A percentile compares a stretch with the other conserved stretches of the same genome.
phyloP scores from a whole-genome alignment of 2,797 vertebrate genomes.

The Manis pentadactyla region DNA sequence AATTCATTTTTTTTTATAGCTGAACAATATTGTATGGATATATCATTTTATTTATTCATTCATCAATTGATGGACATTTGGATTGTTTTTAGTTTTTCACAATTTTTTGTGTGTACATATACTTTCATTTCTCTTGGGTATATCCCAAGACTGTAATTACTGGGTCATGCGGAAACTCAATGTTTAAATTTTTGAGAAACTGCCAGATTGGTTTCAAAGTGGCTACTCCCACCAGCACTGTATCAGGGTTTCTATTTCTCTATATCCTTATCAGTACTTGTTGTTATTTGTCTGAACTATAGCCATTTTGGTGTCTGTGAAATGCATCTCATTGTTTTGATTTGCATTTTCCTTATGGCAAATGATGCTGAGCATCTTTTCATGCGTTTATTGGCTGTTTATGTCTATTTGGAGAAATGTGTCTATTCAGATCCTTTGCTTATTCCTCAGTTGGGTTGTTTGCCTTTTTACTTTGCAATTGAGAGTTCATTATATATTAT shows the following conservation, averaged over 20 bases:
- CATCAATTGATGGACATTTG: background rate
- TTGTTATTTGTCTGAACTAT: background rate
- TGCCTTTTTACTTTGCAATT: background rate
- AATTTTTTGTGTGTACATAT: background rate
- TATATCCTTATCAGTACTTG: background rate
- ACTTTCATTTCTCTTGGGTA: conserved; percentile 23
- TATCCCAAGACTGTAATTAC: background rate
- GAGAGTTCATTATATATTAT: background rate
- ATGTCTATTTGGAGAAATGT: conserved; percentile 8
- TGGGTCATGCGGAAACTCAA: background rate
- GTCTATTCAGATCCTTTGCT: background rate
- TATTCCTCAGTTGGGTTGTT: background rate
- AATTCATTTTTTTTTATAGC: background rate
- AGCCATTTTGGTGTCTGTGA: background rate
- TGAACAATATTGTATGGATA: background rate
- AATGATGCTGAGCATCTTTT: background rate
- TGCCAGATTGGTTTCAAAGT: background rate
- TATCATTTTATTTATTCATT: conserved; percentile 4
- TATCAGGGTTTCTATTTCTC: background rate
- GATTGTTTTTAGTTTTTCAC: conserved; percentile 12
- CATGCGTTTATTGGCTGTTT: background rate
- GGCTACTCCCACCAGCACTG: background rate
- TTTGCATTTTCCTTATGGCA: background rate
- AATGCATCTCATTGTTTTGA: conserved; percentile 1
- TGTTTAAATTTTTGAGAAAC: background rate